Percentiles rank a stretch among this genome's conserved stretches.
phyloP scores from a whole-genome alignment of 2,888 invertebrate species.

The Malacosoma neustria region DNA sequence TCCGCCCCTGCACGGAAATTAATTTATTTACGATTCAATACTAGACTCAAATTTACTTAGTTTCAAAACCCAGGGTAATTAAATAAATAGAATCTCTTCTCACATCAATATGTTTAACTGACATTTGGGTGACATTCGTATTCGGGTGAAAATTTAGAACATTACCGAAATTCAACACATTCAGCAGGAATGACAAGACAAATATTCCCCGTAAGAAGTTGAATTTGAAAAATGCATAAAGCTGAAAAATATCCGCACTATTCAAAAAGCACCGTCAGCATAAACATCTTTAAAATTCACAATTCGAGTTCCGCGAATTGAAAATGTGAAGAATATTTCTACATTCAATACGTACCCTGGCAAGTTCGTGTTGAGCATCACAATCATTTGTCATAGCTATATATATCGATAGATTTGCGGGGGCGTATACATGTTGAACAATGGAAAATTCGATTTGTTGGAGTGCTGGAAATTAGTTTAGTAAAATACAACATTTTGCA shows the following conservation, averaged over 20 bases:
- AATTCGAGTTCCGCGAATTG: background rate
- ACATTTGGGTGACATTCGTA: too few species aligned
- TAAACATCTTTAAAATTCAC: background rate
- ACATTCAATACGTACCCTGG: background rate
- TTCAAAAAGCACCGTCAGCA: background rate
- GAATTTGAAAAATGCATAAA: too few species aligned
- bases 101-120: too few species aligned
- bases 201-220: too few species aligned
- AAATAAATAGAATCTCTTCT: too few species aligned
- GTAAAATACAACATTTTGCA: background rate
- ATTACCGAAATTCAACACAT: too few species aligned
- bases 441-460: background rate
- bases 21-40: too few species aligned
- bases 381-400: background rate
- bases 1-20: too few species aligned
- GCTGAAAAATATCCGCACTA: background rate
- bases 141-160: too few species aligned
- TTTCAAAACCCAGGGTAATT: too few species aligned
- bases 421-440: background rate
- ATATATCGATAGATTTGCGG: background rate
- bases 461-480: background rate
- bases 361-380: background rate
- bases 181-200: too few species aligned
- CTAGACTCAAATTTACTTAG: too few species aligned
- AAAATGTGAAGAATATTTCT: background rate